Evolutionary conservation across 1,140 invertebrate species (phyloP), one percentile per base, ranked within the genome.

Genomic region (Hydropsyche tenuis): DNA sequence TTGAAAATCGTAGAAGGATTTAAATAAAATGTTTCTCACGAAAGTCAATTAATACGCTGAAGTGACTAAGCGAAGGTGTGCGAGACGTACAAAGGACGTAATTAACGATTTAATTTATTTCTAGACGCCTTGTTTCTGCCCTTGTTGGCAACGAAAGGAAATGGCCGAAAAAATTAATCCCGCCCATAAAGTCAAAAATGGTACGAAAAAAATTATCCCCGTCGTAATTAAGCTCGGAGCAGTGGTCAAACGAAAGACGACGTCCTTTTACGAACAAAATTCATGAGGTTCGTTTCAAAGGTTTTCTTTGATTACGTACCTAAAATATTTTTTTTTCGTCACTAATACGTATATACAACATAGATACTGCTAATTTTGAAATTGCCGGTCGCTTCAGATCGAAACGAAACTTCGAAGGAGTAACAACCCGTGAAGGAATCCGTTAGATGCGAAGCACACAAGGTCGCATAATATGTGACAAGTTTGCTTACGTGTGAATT

Each of bases 101-200:
- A 76, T 76, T 76, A 76, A 76, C 72, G 75, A 76, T 76, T 76
- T 76, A 76, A 76, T 73, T 76, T 76, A 76, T 71, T 76, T 76
- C 72, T 63, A 76, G 75, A 64, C 75, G 72, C 70, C 72, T 56
- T 62, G 18, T 62, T 66, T 30, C 22, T 65, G 43, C 74, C 71
- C 46, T 45, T 37, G 69, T 60, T 45, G 68, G 27, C 64, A 14
- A 27, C 27, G 27, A 66, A 51, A 69, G 46, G 72, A 63, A 66
- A 45, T 46, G 72, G 51, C 60, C 51, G 43, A 46, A 73, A 76
- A 76, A 76, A 73, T 76, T 76, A 76, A 76, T 76, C 72, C 75
- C 30, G 37, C 64, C 72, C 68, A 30, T 48, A 46, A 73, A 73
- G 68, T 64, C 71, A 27, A 73, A 68, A 71, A 73, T 66, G 72